Conservation (phyloP, 2,113 vertebrate species). For the Urocitellus parryii region DNA sequence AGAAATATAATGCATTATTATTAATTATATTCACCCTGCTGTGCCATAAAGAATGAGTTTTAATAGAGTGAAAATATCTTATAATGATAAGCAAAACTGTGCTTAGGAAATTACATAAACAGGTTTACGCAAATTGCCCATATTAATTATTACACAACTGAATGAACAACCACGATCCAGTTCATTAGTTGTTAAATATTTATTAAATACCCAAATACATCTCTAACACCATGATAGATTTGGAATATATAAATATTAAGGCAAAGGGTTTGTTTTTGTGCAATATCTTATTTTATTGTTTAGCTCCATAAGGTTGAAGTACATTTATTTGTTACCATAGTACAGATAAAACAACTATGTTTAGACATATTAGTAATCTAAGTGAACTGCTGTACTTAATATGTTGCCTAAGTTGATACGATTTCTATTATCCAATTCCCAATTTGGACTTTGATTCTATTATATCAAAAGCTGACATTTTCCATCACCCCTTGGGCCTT, state of each 20-base stretch:
- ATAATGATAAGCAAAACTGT: background rate
- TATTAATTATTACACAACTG: background rate
- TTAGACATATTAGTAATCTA: background rate
- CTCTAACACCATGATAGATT: background rate
- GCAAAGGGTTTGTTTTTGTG: background rate
- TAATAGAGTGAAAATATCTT: background rate
- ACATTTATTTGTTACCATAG: conserved; percentile 17
- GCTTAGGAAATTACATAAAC: background rate
- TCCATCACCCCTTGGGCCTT: background rate
- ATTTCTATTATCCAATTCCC: background rate
- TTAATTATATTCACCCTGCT: background rate
- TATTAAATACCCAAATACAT: background rate
- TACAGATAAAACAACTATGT: background rate
- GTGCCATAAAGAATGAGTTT: background rate
- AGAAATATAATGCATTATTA: background rate
- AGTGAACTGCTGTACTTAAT: background rate
- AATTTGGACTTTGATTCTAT: background rate
- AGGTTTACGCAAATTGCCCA: background rate
- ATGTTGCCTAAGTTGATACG: background rate
- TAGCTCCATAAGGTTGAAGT: background rate
- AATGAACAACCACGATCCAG: background rate
- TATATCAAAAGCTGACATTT: background rate
- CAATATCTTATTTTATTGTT: background rate
- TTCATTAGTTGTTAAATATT: background rate
- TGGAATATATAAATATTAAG: background rate